Evolutionary conservation across 2,797 vertebrate genomes (phyloP), one percentile per base, ranked within the genome.

Genomic region (Xenops minutus): DNA sequence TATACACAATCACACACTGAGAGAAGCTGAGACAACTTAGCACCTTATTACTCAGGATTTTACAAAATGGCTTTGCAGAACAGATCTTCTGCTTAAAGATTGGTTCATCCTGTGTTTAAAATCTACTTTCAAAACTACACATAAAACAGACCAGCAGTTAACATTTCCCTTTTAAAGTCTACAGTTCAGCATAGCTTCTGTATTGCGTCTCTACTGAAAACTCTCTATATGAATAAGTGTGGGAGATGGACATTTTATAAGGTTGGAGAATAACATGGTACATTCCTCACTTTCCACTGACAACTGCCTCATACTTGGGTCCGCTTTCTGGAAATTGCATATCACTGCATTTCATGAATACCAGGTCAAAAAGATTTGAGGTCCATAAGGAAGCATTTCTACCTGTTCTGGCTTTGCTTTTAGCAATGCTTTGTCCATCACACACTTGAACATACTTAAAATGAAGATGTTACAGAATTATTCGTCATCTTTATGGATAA

Each of bases 291-390:
- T 62, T 36, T 80, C 36, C 16, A 37, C 62, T 71, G 61, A 89
- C 41, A 64, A 63, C 85, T 85, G 62, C 59, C 78, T 93, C 43
- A 59, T 74, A 55, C 61, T 54, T 52, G 55, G 72, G 58, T 73
- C 56, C 92, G 95, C 49, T 83, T 93, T 92, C 92, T 95, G 86
- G 79, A 97, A 94, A 94, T 81, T 85, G 73, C 68, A 12, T 73
- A 63, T 93, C 66, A 64, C 36, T 66, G 83, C 30, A 83, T 52
- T 30, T 59, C 58, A 48, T 26, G 21, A 49, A 67, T 6, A 10
- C 41, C 63, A 75, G 8, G 43, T 39, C 58, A 64, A 46, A 79
- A 91, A 68, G 22, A 74, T 55, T 17, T 69, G 17, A 75, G 11
- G 18, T 55, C 36, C 17, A 39, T 24, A 7, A 84, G 17, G 24